Base-by-base conservation (phyloP, 2,797 vertebrate species). In the Pempheris klunzingeri region DNA sequence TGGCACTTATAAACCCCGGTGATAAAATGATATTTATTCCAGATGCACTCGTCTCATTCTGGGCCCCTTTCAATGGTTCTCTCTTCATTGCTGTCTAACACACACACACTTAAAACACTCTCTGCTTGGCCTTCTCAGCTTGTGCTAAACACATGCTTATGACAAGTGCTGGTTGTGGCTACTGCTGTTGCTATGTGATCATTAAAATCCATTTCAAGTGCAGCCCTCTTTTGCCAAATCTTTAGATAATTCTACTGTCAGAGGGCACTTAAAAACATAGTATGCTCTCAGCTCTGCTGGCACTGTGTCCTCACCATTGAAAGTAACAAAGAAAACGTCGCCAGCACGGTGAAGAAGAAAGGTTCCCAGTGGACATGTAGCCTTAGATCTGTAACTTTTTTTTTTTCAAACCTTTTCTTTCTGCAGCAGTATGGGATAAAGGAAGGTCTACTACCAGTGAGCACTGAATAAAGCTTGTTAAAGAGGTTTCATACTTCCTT, bases 11-110 rank as follows among this genome's bases (percentile, higher is more conserved):
- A 92, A 92, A 92, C 82, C 80, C 67, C 6, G 53, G 86, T 85
- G 87, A 92, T 92, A 88, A 92, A 91, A 90, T 73, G 24, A 84
- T 89, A 93, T 92, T 92, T 87, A 89, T 91, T 91, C 90, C 92
- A 93, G 88, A 93, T 90, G 90, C 78, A 78, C 67, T 78, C 60
- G 61, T 83, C 73, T 87, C 70, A 76, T 74, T 92, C 72, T 65
- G 82, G 81, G 77, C 64, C 77, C 81, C n/a, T n/a, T 78, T 78
- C 61, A 50, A 47, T 30, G 46, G 32, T 13, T 54, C 53, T 72
- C 65, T 46, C 84, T 84, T 82, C 73, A 80, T 88, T 79, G 78
- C 67, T 10, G 32, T 75, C 32, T 54, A 58, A 53, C 36, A 55
- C 61, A 77, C 66, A 66, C 59, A 57, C 64, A 71, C 68, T 63